Percentiles rank a stretch among this genome's conserved stretches.
Evolutionary conservation across 2,113 vertebrate genomes (phyloP).

Genomic region (Rutilus rutilus): DNA sequence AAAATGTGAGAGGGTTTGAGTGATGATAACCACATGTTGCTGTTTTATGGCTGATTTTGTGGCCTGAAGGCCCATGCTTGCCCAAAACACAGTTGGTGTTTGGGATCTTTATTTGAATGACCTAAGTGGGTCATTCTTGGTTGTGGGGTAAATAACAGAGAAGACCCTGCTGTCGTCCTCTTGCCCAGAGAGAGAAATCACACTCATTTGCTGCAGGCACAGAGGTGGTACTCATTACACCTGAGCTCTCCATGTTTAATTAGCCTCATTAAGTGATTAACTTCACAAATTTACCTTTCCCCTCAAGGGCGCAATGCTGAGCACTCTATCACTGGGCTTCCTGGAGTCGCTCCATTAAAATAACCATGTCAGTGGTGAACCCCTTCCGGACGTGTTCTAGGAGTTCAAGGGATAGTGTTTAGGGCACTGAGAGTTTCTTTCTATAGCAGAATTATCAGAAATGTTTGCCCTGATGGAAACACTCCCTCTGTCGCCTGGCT

Average conservation of each 20-base stretch:
- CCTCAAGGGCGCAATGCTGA: slow-evolving; percentile 73
- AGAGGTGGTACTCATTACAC: slow-evolving; percentile 74
- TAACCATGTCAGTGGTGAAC: slow-evolving; percentile 66
- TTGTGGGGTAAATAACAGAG: slow-evolving; percentile 47
- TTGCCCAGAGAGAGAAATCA: slow-evolving; percentile 63
- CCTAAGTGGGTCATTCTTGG: slow-evolving; percentile 41
- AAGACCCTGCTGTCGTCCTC: slow-evolving; percentile 55
- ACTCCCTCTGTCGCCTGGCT: slow-evolving; percentile 66
- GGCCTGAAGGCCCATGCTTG: slow-evolving; percentile 1
- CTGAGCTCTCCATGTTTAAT: slow-evolving; percentile 75
- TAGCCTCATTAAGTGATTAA: slow-evolving; percentile 83
- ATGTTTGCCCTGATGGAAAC: slow-evolving; percentile 57
- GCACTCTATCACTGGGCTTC: slow-evolving; percentile 66
- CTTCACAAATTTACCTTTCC: slow-evolving; percentile 77
- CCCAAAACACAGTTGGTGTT: slow-evolving; percentile 39
- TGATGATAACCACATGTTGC: neutral
- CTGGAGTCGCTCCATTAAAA: slow-evolving; percentile 72
- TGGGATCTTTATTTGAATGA: slow-evolving; percentile 45
- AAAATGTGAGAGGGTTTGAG: neutral
- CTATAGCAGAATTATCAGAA: slow-evolving; percentile 58
- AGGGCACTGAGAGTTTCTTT: neutral
- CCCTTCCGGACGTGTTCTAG: slow-evolving; percentile 56
- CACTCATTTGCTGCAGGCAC: slow-evolving; percentile 69
- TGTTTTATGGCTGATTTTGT: neutral
- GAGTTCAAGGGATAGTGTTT: slow-evolving; percentile 58